These are phyloP conservation scores for Girardinichthys multiradiatus DNA, from an alignment of 2,113 vertebrate genomes.

Conservation along the genomic window DNA sequence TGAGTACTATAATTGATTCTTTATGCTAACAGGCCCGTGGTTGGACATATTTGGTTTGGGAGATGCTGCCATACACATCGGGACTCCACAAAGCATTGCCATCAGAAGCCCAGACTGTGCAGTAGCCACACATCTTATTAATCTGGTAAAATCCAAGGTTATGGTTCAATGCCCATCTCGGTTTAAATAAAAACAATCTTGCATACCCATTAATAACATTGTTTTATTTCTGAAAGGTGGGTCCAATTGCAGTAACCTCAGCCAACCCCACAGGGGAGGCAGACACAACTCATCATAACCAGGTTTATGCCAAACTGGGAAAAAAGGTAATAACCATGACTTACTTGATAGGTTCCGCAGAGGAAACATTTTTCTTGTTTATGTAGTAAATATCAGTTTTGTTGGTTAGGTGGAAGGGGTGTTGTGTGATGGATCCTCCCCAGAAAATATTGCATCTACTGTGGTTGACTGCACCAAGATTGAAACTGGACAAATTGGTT, in stretches of 20 bases:
- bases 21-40: constrained; percentile 82
- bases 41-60: constrained; percentile 87
- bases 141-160: constrained; percentile 75
- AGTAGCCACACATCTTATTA: constrained; percentile 88
- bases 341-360: constrained; percentile 1
- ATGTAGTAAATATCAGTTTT: not conserved
- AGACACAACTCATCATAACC: constrained; percentile 93
- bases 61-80: constrained; percentile 86
- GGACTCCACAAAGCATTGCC: constrained; percentile 88
- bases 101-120: constrained; percentile 89
- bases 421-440: constrained; percentile 88
- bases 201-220: too few species aligned
- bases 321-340: constrained; percentile 79
- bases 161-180: not conserved
- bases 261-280: constrained; percentile 92
- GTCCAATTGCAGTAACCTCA: constrained; percentile 89
- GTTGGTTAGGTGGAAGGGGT: constrained; percentile 86
- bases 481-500: constrained; percentile 83
- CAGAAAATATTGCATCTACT: constrained; percentile 90
- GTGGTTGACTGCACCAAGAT: constrained; percentile 92
- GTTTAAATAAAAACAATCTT: not conserved
- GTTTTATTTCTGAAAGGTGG: constrained; percentile 79
- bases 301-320: constrained; percentile 89
- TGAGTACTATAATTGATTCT: not conserved
- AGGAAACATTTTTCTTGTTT: not conserved